Percentiles rank a stretch among this genome's conserved stretches.
phyloP scores from a whole-genome alignment of 2,797 vertebrate genomes.

The Dicrostonyx torquatus region DNA sequence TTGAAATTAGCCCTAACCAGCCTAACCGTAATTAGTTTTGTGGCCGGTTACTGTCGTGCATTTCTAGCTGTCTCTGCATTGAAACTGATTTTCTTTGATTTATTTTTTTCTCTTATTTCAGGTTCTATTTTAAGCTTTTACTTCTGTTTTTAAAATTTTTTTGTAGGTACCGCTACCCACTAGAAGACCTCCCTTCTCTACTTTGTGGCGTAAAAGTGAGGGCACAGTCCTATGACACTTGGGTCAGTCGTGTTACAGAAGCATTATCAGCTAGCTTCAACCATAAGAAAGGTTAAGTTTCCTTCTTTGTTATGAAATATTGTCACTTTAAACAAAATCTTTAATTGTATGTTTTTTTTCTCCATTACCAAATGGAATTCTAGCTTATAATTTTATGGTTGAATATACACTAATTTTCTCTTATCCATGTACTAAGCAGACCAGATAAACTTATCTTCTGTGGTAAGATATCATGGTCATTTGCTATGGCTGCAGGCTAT shows the following conservation, averaged over 20 bases:
- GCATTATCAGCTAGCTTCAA: conserved; percentile 94
- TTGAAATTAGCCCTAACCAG: conserved; percentile 26
- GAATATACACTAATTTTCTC: neutral
- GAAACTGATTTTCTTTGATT: conserved; percentile 8
- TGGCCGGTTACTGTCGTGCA: neutral
- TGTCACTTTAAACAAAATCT: neutral
- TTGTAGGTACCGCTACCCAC: conserved; percentile 94
- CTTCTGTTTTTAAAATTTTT: neutral
- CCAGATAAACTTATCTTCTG: neutral
- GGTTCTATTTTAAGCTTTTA: conserved; percentile 57
- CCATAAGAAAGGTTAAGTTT: conserved; percentile 95
- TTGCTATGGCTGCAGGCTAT: neutral
- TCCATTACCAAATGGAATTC: neutral
- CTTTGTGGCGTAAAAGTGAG: conserved; percentile 96
- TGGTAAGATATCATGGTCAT: neutral
- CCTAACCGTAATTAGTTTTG: neutral
- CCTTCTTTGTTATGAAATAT: conserved; percentile 25
- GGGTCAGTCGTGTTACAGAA: conserved; percentile 96
- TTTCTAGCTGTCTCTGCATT: neutral
- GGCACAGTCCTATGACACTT: conserved; percentile 97
- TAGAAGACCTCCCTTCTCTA: conserved; percentile 96
- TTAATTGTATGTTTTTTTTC: conserved; percentile 4
- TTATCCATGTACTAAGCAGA: neutral
- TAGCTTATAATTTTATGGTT: neutral
- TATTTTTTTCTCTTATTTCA: conserved; percentile 25